Evolutionary conservation across 2,113 vertebrate genomes (phyloP).

Genomic region (Lanius ludovicianus): DNA sequence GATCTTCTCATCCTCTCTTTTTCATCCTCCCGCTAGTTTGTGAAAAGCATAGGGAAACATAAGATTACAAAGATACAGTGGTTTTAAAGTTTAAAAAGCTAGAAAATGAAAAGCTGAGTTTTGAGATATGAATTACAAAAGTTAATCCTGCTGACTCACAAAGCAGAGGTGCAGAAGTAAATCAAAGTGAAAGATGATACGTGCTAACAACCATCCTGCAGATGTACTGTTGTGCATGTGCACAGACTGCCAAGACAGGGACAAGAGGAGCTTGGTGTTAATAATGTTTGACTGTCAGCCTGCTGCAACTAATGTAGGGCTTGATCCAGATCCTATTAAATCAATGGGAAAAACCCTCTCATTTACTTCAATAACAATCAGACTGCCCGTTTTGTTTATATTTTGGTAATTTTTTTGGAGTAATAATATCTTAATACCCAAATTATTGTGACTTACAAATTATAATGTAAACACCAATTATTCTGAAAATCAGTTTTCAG

Average conservation of each 20-base stretch:
- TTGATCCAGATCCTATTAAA: not conserved
- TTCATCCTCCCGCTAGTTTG: not conserved
- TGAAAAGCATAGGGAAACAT: not conserved
- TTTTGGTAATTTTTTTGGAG: not conserved
- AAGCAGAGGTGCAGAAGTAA: slow-evolving; percentile 19
- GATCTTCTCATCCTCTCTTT: not conserved
- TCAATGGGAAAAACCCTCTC: not conserved
- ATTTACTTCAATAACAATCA: not conserved
- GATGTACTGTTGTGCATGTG: not conserved
- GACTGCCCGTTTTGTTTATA: not conserved
- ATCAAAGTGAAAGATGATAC: not conserved
- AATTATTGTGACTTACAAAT: not conserved
- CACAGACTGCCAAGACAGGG: not conserved
- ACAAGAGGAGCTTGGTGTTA: not conserved
- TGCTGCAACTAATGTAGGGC: not conserved
- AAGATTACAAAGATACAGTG: not conserved
- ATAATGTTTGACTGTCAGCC: not conserved
- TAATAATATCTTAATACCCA: not conserved
- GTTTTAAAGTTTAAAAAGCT: not conserved
- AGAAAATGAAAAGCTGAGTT: not conserved
- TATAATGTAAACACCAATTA: not conserved
- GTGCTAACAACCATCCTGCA: not conserved
- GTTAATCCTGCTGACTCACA: not conserved
- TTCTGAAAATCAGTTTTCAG: not conserved
- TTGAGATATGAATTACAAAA: not conserved